These are phyloP conservation scores for Stictocephala bisonia DNA, from an alignment of 2,888 invertebrate genomes.

Conservation along the genomic window DNA sequence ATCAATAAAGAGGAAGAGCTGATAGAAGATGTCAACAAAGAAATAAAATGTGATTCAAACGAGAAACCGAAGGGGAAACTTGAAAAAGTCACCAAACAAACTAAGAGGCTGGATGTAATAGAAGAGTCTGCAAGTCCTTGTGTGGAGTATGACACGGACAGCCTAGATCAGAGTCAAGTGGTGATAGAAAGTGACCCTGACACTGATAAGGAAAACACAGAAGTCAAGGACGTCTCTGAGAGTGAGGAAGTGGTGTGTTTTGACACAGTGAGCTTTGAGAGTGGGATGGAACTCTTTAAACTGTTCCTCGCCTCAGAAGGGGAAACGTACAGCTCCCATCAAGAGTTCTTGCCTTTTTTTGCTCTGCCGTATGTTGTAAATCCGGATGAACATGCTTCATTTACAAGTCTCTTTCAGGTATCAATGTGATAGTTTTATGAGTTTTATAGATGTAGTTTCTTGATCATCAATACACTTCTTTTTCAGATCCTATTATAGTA, in stretches of 20 bases:
- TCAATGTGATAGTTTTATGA: conserved; percentile 6
- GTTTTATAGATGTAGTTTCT: conserved; percentile 53
- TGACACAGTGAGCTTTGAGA: not conserved
- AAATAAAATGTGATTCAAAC: not conserved
- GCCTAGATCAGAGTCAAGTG: conserved; percentile 35
- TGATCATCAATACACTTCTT: conserved; percentile 54
- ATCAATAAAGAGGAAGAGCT: conserved; percentile 42
- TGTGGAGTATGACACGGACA: conserved; percentile 36
- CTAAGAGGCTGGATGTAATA: conserved; percentile 13
- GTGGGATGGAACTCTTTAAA: conserved; percentile 63
- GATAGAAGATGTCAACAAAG: conserved; percentile 18
- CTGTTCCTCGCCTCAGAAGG: conserved; percentile 65
- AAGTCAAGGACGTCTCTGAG: not conserved
- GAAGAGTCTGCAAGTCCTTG: conserved; percentile 28
- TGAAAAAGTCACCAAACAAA: not conserved
- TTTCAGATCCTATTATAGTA: not conserved
- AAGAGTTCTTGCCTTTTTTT: conserved; percentile 69
- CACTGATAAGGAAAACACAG: not conserved
- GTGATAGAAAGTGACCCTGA: conserved; percentile 7
- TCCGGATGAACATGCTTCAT: conserved; percentile 68
- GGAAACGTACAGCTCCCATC: conserved; percentile 66
- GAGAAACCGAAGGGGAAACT: not conserved
- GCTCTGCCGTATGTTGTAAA: conserved; percentile 70
- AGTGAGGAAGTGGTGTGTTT: too few species aligned
- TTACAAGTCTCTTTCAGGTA: conserved; percentile 67